phyloP scores from a whole-genome alignment of 2,113 vertebrate species.

The Patagioenas fasciata region DNA sequence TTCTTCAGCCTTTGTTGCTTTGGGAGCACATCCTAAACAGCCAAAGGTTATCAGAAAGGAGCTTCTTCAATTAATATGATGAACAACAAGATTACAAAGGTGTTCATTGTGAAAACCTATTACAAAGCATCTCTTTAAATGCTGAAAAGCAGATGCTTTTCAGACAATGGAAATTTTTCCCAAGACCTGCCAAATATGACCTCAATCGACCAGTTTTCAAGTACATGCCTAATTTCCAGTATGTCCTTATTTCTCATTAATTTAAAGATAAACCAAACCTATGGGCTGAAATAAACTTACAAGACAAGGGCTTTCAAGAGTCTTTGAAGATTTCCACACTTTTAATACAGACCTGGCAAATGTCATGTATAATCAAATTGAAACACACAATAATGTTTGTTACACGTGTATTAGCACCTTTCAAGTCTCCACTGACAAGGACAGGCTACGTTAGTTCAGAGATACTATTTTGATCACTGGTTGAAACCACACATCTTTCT shows the following conservation, averaged over 20 bases:
- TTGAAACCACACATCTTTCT: neutral
- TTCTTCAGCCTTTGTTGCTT: neutral
- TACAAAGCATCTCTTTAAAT: neutral
- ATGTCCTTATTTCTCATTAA: neutral
- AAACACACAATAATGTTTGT: neutral
- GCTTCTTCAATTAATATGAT: slow-evolving; percentile 6
- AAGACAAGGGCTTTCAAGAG: neutral
- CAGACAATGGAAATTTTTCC: neutral
- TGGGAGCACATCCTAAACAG: neutral
- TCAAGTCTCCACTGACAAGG: neutral
- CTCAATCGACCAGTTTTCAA: neutral
- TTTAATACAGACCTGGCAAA: neutral
- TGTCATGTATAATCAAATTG: neutral
- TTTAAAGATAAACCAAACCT: neutral
- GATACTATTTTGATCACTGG: neutral
- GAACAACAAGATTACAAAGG: slow-evolving; percentile 16
- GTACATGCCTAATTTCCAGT: neutral
- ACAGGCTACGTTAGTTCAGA: neutral
- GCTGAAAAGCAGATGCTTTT: neutral
- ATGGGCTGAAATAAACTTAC: neutral
- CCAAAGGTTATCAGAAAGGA: neutral
- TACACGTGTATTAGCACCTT: neutral
- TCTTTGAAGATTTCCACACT: neutral
- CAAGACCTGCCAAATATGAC: neutral
- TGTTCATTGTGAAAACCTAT: neutral